Base-by-base conservation (phyloP, 2,888 invertebrate genomes). In the Cynaeus angustus region DNA sequence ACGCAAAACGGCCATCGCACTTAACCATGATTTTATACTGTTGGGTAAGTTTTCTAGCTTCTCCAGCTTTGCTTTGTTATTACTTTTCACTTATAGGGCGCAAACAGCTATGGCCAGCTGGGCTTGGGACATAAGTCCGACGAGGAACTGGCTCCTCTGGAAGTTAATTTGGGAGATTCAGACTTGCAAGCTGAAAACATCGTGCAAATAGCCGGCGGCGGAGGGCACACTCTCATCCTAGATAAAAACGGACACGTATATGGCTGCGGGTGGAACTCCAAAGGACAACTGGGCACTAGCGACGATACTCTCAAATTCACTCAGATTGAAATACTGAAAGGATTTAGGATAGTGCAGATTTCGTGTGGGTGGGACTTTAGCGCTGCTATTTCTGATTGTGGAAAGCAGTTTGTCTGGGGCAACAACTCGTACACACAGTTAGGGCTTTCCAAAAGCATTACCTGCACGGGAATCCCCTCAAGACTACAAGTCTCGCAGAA, bases 311-410 rank as follows among this genome's bases (percentile, higher is more conserved):
- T 86, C 12, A 86, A 82, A 66, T 90, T 92, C 77, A 86, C 89
- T 82, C 88, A 91, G 80, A 88, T 90, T 64, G 90, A 90, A 85
- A 84, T 85, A 56, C 80, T 90, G 64, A 88, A 88, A 84, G 79
- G 86, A 83, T 80, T 87, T 77, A 81, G 81, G 67, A 88, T 94
- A 72, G 87, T 86, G 59, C 88, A 89, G 74, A 86, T 94, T 67
- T 89, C 90, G 33, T 92, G 93, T 76, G 94, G 94, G n/a, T 94
- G 94, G 94, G 93, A 94, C 80, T 91, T 91, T 74, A 93, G 93
- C 65, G 91, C 92, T 75, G 94, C 91, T 43, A 87, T 94, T 13
- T 90, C 92, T 16, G 87, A 89, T 78, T 88, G 90, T 72, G 89
- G 91, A 52, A 87, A 89, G 62, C 83, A 95, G 1, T 92, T 91